Percentiles rank a stretch among this genome's conserved stretches.
phyloP scores from a whole-genome alignment of 37 sponge, comb jelly and placozoan species.

The Bolinopsis microptera region DNA sequence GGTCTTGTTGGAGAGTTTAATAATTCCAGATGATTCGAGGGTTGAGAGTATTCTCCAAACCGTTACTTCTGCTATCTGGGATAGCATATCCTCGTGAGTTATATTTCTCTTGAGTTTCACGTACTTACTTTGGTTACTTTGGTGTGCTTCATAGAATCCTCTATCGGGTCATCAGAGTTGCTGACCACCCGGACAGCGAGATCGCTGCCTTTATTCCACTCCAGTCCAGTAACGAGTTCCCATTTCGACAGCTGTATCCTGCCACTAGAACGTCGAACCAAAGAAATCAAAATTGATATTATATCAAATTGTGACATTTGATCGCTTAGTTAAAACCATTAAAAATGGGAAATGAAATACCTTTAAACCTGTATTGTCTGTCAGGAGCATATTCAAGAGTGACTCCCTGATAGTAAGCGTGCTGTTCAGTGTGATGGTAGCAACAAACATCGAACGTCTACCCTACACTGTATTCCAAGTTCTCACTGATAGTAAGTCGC shows the following conservation, averaged over 20 bases:
- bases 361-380: too few species aligned
- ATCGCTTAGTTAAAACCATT: too few species aligned
- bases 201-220: too few species aligned
- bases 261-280: too few species aligned
- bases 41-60: conserved; percentile 1
- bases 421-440: conserved; percentile 61
- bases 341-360: too few species aligned
- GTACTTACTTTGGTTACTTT: neutral
- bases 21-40: neutral
- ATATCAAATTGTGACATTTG: too few species aligned
- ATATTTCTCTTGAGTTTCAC: neutral
- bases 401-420: conserved; percentile 10
- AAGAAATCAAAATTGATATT: too few species aligned
- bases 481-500: conserved; percentile 16
- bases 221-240: too few species aligned
- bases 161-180: too few species aligned
- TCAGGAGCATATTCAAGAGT: conserved; percentile 18
- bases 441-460: neutral
- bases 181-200: too few species aligned
- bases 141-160: too few species aligned
- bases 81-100: conserved; percentile 27
- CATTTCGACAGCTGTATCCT: too few species aligned
- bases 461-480: conserved; percentile 25
- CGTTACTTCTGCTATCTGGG: conserved; percentile 38
- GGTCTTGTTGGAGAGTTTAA: neutral